Evolutionary conservation across 2,888 invertebrate genomes (phyloP).

Genomic region (Alitta virens): DNA sequence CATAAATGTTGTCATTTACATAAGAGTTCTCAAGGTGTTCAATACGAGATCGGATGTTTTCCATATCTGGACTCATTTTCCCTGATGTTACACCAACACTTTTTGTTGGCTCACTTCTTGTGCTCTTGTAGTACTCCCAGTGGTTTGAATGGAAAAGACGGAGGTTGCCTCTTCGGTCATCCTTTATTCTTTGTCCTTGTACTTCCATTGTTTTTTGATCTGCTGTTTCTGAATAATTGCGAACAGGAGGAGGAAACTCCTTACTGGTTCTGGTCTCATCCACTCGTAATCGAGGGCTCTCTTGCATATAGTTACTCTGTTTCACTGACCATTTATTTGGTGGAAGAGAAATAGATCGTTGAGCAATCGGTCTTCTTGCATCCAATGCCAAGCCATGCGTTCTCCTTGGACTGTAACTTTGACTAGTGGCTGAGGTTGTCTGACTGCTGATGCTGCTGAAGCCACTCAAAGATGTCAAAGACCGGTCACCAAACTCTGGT

Average conservation of each 20-base stretch:
- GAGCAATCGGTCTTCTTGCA: too few relatives aligned
- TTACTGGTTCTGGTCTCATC: neutral
- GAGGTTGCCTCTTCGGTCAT: neutral
- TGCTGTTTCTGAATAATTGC: neutral
- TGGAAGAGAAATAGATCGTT: neutral
- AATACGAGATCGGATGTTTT: neutral
- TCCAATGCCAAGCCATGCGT: neutral
- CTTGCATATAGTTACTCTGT: too few relatives aligned
- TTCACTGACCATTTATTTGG: too few relatives aligned
- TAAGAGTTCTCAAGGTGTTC: constrained; percentile 7
- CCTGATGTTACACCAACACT: neutral
- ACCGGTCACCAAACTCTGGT: constrained; percentile 5
- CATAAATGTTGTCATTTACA: constrained; percentile 22
- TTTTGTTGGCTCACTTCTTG: neutral
- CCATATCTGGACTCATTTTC: neutral
- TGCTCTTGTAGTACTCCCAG: neutral
- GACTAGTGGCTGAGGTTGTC: neutral
- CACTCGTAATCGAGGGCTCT: neutral
- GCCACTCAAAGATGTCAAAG: neutral
- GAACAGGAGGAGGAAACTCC: neutral
- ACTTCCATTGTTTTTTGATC: neutral
- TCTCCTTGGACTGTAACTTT: neutral
- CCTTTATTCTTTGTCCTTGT: neutral
- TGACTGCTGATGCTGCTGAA: neutral
- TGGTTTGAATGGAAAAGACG: neutral